Evolutionary conservation across 2,888 invertebrate species (phyloP).

Genomic region (Noctua comes): DNA sequence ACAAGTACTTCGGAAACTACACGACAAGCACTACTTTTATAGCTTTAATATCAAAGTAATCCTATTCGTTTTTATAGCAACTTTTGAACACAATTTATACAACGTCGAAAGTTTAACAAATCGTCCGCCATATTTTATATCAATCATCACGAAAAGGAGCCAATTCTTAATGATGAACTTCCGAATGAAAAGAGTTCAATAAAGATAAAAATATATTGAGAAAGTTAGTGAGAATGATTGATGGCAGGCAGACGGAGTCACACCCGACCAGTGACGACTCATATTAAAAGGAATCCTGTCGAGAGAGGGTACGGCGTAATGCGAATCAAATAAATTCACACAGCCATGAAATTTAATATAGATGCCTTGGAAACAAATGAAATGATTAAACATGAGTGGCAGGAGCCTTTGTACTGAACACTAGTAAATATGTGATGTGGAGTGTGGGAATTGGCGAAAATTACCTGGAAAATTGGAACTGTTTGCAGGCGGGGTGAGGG

Average conservation of each 20-base stretch:
- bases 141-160: slow-evolving; percentile 32
- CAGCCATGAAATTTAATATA: slow-evolving; percentile 65
- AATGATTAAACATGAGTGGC: slow-evolving; percentile 60
- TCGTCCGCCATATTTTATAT: slow-evolving; percentile 11
- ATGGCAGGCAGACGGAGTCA: slow-evolving; percentile 57
- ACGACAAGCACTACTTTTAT: background rate
- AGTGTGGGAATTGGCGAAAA: slow-evolving; percentile 20
- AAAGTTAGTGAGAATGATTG: slow-evolving; percentile 65
- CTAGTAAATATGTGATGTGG: slow-evolving; percentile 28
- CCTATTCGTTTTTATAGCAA: background rate
- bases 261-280: slow-evolving; percentile 47
- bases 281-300: slow-evolving; percentile 62
- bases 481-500: background rate
- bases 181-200: slow-evolving; percentile 64
- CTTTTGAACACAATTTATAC: slow-evolving; percentile 19
- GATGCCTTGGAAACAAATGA: slow-evolving; percentile 56
- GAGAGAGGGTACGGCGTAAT: slow-evolving; percentile 46
- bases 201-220: slow-evolving; percentile 65
- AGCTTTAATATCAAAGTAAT: slow-evolving; percentile 1
- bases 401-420: slow-evolving; percentile 35
- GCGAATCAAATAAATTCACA: slow-evolving; percentile 68
- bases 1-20: slow-evolving; percentile 6
- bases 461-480: slow-evolving; percentile 30
- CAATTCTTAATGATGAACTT: slow-evolving; percentile 62
- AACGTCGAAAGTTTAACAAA: slow-evolving; percentile 15